These are phyloP conservation scores for Pseudanteris insignis DNA, from an alignment of 2,888 invertebrate genomes.

Conservation along the genomic window DNA sequence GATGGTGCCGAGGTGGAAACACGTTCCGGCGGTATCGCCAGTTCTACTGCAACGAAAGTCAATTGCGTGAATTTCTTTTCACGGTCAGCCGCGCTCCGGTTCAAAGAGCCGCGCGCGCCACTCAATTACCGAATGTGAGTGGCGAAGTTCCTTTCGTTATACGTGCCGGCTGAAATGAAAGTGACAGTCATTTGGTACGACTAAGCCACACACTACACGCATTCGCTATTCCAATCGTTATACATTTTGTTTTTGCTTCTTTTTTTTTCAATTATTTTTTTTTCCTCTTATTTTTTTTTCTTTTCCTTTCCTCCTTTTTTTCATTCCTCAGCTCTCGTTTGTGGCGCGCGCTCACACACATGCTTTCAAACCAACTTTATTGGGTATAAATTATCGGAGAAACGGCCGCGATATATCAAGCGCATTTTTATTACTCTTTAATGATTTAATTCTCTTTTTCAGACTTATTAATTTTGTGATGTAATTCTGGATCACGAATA, in stretches of 20 bases:
- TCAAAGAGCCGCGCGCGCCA: too few species aligned
- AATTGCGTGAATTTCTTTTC: constrained; percentile 19
- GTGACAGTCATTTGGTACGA: constrained; percentile 20
- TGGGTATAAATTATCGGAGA: constrained; percentile 9
- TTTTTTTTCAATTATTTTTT: background rate
- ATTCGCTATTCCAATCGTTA: constrained; percentile 8
- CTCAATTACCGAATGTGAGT: constrained; percentile 11
- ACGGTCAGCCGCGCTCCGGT: constrained; percentile 18
- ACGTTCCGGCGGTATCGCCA: constrained; percentile 8
- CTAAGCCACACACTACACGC: background rate
- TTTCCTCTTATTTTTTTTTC: background rate
- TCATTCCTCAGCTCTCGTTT: background rate
- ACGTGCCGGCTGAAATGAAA: constrained; percentile 21
- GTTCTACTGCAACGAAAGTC: too few species aligned
- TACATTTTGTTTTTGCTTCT: constrained; percentile 2
- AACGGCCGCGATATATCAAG: constrained; percentile 1
- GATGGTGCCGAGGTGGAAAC: constrained; percentile 33
- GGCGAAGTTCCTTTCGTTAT: constrained; percentile 8
- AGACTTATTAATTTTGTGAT: constrained; percentile 7
- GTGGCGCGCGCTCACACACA: background rate
- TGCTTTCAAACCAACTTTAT: background rate
- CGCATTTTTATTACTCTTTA: constrained; percentile 10
- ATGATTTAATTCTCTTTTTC: constrained; percentile 10
- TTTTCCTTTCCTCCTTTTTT: background rate
- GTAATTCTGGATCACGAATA: constrained; percentile 10